Evolutionary conservation across 2,888 invertebrate species (phyloP).

Genomic region (Lamellibrachia columna): DNA sequence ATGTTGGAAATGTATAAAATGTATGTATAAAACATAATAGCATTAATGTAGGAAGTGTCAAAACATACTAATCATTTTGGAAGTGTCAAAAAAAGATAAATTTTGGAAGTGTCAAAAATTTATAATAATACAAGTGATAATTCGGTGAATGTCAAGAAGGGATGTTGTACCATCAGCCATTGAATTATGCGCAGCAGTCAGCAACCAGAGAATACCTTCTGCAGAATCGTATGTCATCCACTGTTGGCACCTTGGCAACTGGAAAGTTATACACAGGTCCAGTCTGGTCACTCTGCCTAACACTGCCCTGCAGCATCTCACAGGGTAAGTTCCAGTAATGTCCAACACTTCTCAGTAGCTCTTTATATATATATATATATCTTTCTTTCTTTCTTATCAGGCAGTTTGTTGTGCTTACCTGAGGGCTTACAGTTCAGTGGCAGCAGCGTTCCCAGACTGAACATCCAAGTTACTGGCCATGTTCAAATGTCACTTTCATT

Average conservation of each 20-base stretch:
- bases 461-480: not conserved
- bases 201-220: not conserved
- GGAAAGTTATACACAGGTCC: not conserved
- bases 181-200: not conserved
- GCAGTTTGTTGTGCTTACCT: not conserved
- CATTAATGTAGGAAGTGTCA: not conserved
- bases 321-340: not conserved
- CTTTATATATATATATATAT: not conserved
- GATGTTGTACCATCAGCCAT: not conserved
- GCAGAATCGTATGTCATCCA: not conserved
- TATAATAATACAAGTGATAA: not conserved
- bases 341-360: not conserved
- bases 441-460: not conserved
- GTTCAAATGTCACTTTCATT: not conserved
- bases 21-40: not conserved
- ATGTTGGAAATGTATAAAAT: not conserved
- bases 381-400: not conserved
- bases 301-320: not conserved
- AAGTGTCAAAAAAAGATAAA: too few species aligned
- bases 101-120: not conserved
- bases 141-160: not conserved
- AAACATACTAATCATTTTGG: not conserved
- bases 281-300: conserved; percentile 10
- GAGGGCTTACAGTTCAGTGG: not conserved
- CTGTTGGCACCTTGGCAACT: not conserved